Conservation (phyloP, 2,888 invertebrate species). For the Polydesmus complanatus region DNA sequence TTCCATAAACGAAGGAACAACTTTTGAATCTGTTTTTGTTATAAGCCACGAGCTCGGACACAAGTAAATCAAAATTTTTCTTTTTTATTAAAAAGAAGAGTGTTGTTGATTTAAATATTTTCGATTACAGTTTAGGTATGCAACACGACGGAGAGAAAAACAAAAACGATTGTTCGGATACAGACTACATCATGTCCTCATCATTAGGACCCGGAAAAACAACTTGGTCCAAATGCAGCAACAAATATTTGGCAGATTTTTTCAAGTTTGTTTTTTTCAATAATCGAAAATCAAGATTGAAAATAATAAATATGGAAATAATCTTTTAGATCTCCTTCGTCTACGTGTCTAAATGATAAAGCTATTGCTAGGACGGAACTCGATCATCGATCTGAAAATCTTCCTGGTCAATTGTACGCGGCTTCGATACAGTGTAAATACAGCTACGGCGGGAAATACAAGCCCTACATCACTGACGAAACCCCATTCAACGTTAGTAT, state of each 20-base stretch:
- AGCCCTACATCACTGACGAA: slow-evolving; percentile 26
- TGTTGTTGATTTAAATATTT: background rate
- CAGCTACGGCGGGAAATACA: slow-evolving; percentile 26
- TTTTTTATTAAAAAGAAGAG: background rate
- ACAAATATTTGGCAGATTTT: slow-evolving; percentile 27
- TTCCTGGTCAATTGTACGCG: slow-evolving; percentile 29
- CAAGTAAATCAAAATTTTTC: slow-evolving; percentile 23
- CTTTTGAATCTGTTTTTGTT: slow-evolving; percentile 31
- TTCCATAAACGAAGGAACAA: slow-evolving; percentile 31
- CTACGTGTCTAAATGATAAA: slow-evolving; percentile 22
- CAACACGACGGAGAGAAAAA: slow-evolving; percentile 30
- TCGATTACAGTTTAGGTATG: slow-evolving; percentile 30
- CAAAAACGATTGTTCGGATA: slow-evolving; percentile 26
- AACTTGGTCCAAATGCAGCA: slow-evolving; percentile 31
- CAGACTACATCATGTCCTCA: slow-evolving; percentile 28
- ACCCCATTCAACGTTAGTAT: slow-evolving; percentile 30
- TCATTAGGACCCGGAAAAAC: slow-evolving; percentile 31
- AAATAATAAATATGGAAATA: background rate
- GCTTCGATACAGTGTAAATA: slow-evolving; percentile 28
- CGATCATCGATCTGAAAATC: slow-evolving; percentile 16
- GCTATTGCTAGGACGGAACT: slow-evolving; percentile 14
- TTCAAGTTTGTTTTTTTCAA: slow-evolving; percentile 24
- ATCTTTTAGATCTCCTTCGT: slow-evolving; percentile 7
- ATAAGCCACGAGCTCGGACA: slow-evolving; percentile 34
- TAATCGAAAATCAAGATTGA: background rate